Base-by-base conservation (phyloP, 2,888 invertebrate genomes). In the Chrysolina haemoptera region DNA sequence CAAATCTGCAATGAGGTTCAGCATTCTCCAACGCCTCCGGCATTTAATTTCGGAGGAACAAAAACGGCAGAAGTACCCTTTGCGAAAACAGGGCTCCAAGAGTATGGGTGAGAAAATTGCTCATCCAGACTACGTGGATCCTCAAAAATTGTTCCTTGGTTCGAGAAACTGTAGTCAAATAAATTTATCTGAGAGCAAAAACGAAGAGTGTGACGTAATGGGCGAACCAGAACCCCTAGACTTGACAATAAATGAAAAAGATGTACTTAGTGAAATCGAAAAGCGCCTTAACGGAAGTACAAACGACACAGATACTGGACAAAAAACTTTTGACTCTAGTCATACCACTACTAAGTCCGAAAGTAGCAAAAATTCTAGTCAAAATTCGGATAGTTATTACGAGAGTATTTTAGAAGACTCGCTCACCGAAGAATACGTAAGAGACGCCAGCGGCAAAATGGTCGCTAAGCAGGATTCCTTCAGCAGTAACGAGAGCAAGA, bases 101-200 rank as follows among this genome's bases (percentile, higher is more conserved):
- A 91, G 93, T 74, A 91, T 96, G 79, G 96, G 96, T 0, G 96
- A 96, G 53, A 92, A 96, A 78, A 95, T 97, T 85, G 97, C 97
- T 0, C 93, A 95, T 80, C 93, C 95, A 0, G 96, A 96, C 85
- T 96, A 96, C 82, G 95, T 94, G 0, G 95, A 96, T 85, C 96
- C 96, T 0, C 91, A 92, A 66, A 92, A 93, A 18, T 88, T 95
- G 20, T 91, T 88, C 65, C 70, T 79, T 12, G 82, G 81, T 53
- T 83, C 84, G 1, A 71, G 82, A 55, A 83, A 77, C 62, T 78
- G 79, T 76, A 77, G 77, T 72, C 79, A 83, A 84, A 74, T 79
- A 35, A 79, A 80, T 59, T 67, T 81, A 59, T 70, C 76, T 16
- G 72, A 76, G 68, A 75, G 74, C 22, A 74, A 81, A 50, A 73